Evolutionary conservation across 64 coral and sea anemone species (phyloP).

Genomic region (Trachythela sp.): DNA sequence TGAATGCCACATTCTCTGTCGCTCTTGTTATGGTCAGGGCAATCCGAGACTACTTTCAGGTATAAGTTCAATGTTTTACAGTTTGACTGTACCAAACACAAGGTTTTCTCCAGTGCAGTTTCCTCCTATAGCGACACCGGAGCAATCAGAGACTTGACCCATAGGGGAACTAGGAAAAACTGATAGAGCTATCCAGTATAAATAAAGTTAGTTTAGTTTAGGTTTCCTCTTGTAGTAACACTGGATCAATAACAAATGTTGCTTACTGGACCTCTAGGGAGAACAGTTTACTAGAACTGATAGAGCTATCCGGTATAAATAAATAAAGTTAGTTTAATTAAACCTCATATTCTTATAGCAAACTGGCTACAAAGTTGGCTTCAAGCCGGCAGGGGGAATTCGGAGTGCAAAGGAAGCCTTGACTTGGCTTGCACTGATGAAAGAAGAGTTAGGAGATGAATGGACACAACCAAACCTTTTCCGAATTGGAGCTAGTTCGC

Average conservation of each 20-base stretch:
- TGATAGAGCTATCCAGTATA: too few species aligned
- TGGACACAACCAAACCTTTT: conserved; percentile 93
- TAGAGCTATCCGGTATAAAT: too few species aligned
- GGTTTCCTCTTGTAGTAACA: too few species aligned
- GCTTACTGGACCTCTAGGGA: too few species aligned
- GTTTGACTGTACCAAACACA: neutral
- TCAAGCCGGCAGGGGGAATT: conserved; percentile 96
- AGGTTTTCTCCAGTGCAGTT: too few species aligned
- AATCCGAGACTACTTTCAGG: conserved; percentile 94
- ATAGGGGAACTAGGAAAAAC: neutral
- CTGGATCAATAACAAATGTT: too few species aligned
- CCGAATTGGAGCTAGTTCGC: conserved; percentile 88
- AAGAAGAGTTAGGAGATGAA: conserved; percentile 95
- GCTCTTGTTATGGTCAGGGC: conserved; percentile 94
- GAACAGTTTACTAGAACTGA: too few species aligned
- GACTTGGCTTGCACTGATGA: conserved; percentile 88
- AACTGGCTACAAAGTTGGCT: conserved; percentile 91
- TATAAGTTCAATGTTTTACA: too few species aligned
- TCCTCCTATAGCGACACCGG: too few species aligned
- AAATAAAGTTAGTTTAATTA: neutral
- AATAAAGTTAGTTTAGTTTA: too few species aligned
- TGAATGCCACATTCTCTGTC: conserved; percentile 95
- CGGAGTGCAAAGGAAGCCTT: conserved; percentile 94
- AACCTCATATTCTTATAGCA: conserved; percentile 25
- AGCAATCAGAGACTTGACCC: too few species aligned